These are phyloP conservation scores for Harmothoe impar DNA, from an alignment of 2,888 invertebrate genomes.

Conservation along the genomic window DNA sequence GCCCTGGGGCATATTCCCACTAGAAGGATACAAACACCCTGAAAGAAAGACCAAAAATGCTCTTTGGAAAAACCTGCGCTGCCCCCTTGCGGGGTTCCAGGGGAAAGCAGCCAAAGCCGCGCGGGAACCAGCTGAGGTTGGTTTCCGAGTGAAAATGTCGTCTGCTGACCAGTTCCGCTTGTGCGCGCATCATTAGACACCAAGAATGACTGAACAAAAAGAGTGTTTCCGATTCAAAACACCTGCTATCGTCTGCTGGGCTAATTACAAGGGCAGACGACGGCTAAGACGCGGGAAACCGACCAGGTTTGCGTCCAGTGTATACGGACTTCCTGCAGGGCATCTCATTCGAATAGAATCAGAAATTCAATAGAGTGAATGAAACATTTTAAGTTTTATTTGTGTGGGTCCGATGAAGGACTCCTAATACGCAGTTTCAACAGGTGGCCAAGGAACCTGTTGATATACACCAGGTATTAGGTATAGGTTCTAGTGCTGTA, in stretches of 20 bases:
- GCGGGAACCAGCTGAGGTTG: not conserved
- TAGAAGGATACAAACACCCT: not conserved
- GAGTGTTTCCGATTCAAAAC: conserved; percentile 2
- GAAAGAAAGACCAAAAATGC: not conserved
- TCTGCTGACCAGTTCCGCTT: conserved; percentile 19
- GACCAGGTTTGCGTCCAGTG: not conserved
- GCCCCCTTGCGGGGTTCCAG: not conserved
- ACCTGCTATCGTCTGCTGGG: not conserved
- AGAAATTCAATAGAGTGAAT: not conserved
- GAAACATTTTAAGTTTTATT: not conserved
- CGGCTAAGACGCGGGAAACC: not conserved
- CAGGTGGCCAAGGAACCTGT: conserved; percentile 19
- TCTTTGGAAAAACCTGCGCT: not conserved
- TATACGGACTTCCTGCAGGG: not conserved
- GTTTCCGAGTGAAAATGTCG: conserved; percentile 9
- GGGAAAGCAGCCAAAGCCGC: not conserved
- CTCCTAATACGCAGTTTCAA: not conserved
- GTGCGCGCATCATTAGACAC: conserved; percentile 14
- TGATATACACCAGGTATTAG: not conserved
- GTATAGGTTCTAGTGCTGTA: not conserved
- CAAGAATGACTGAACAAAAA: not conserved
- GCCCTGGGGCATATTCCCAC: conserved; percentile 37
- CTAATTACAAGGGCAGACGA: conserved; percentile 9
- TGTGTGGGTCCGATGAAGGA: not conserved
- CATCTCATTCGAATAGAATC: not conserved